phyloP scores from a whole-genome alignment of 1,140 invertebrate genomes.

The Drosophila truncata region DNA sequence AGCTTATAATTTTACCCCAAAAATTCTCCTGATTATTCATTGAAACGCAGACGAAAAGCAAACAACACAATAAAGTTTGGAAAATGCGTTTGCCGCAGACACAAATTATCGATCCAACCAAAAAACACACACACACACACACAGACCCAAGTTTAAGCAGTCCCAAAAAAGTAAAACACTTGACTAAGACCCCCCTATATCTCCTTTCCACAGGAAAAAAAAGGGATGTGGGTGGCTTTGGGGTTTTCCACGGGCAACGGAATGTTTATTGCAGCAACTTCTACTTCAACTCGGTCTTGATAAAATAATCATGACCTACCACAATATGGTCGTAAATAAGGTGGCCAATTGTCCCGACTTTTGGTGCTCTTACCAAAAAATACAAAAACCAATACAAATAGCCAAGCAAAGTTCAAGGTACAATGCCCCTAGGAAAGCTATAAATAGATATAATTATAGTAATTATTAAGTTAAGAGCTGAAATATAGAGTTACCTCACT shows the following conservation, averaged over 20 bases:
- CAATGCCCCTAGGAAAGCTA: not conserved
- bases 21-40: slow-evolving; percentile 7
- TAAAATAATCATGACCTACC: slow-evolving; percentile 75
- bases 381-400: not conserved
- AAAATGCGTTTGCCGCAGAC: slow-evolving; percentile 71
- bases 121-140: slow-evolving; percentile 11
- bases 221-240: slow-evolving; percentile 3
- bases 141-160: slow-evolving; percentile 53
- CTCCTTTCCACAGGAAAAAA: slow-evolving; percentile 4
- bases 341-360: slow-evolving; percentile 19
- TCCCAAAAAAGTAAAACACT: slow-evolving; percentile 71
- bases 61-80: slow-evolving; percentile 12
- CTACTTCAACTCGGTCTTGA: slow-evolving; percentile 51
- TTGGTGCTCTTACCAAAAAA: not conserved
- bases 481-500: not conserved
- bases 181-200: slow-evolving; percentile 25
- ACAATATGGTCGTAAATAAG: slow-evolving; percentile 63
- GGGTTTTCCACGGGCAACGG: slow-evolving; percentile 44
- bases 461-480: not conserved
- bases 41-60: slow-evolving; percentile 1
- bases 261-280: slow-evolving; percentile 42
- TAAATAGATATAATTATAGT: not conserved
- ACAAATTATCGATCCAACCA: slow-evolving; percentile 45
- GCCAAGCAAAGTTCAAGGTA: not conserved
- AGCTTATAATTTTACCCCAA: not conserved